Base-by-base conservation (phyloP, 2,888 invertebrate genomes). In the Noctuana brunneofusca region DNA sequence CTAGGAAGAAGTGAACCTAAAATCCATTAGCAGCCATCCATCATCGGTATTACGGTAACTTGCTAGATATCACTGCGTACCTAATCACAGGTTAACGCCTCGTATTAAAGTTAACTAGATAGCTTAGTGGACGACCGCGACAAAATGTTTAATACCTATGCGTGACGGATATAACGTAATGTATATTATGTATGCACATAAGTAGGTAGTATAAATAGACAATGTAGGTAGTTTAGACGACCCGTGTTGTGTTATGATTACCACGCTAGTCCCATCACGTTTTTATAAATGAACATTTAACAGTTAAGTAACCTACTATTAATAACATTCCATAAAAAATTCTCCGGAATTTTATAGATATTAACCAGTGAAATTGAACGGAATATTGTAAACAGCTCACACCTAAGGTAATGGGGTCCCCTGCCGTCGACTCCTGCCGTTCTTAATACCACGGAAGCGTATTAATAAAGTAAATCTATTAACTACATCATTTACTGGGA, bases 391-490 rank as follows among this genome's bases (percentile, higher is more conserved):
- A 20, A 27, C 41, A 16, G 20, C 46, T 59, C 52, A 75, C 73
- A 73, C 73, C 72, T 72, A 68, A 70, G 54, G 50, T 70, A 78
- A 78, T 73, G 68, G 69, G 76, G 71, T 75, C 74, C 74, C 83
- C 80, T 74, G 81, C 64, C 71, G 78, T 71, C 74, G 71, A 72
- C 81, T 70, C 81, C 81, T 72, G 79, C 71, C 65, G 81, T 58
- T 46, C 70, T 67, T 65, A 53, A 24, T 69, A 64, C 64, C 65
- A 62, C 46, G 27, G 58, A 63, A 59, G 59, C 52, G 59, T 43
- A 53, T 59, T 53, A 59, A 58, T 58, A 58, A 52, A 48, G 54
- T 60, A 48, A 60, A 54, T 60, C 60, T 60, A 60, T 48, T 32
- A 58, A 20, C 20, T 53, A 48, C 46, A 46, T 54, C 53, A 54